These are phyloP conservation scores for Euleptes europaea DNA, from an alignment of 2,113 vertebrate genomes.

Conservation along the genomic window DNA sequence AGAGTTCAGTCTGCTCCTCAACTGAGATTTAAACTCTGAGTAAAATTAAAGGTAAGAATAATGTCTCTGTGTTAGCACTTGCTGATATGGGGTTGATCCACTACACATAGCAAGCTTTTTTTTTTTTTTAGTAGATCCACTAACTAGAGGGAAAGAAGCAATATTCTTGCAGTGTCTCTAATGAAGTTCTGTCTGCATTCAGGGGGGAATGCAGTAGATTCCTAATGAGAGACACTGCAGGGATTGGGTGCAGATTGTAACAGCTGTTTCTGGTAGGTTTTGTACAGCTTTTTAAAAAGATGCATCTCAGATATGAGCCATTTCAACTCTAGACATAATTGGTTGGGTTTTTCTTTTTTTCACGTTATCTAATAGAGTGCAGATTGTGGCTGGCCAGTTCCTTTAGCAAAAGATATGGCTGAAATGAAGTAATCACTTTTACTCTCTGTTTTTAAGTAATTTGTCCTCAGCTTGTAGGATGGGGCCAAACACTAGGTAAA, in stretches of 20 bases:
- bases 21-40: background rate
- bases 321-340: background rate
- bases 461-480: background rate
- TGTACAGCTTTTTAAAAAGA: background rate
- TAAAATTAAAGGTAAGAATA: conserved; percentile 22
- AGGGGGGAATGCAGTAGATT: no score
- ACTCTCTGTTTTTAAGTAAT: background rate
- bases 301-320: background rate
- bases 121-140: background rate
- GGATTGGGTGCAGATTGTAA: background rate
- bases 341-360: background rate
- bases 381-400: background rate
- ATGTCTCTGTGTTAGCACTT: background rate
- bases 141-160: background rate
- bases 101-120: background rate
- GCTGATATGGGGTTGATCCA: conserved; percentile 1
- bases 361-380: background rate
- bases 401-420: background rate
- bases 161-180: background rate
- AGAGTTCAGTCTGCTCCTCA: background rate
- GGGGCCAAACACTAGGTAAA: no score
- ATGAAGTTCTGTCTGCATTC: background rate
- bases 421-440: background rate
- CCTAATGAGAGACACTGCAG: background rate
- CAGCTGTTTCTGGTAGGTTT: background rate